Base-by-base conservation (phyloP, 2,113 vertebrate species). In the Crotophaga sulcirostris region DNA sequence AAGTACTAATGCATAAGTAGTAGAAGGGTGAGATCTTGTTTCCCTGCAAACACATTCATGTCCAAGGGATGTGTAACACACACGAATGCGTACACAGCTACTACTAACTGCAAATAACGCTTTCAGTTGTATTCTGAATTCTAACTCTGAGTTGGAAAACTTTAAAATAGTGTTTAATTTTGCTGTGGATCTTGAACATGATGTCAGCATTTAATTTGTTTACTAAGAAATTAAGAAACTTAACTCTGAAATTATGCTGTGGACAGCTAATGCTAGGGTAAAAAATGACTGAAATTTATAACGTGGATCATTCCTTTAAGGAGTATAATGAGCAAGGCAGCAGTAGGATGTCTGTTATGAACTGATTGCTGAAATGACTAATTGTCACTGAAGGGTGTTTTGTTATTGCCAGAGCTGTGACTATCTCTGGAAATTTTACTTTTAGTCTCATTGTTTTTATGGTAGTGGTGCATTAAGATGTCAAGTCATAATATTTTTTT, bases 361-460 rank as follows among this genome's bases (percentile, higher is more conserved):
- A 90, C 89, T 89, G 96, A 62, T 97, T 95, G 84, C 94, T 93
- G 81, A 96, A 93, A 84, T 94, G 91, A 97, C n/a, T 95, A 93
- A 87, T 87, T 93, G 62, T 93, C 64, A 94, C 81, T 87, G 77
- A 96, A 89, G 63, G 26, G 34, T 47, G 97, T 95, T 95, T 95
- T 96, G 79, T 89, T 87, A 54, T 58, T 89, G 36, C 95, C 82
- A 93, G 93, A 93, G 76, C 83, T 89, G 77, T 84, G 93, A 94
- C 93, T 87, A 8, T 96, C 95, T 97, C 95, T 97, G 90, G 88
- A 97, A 98, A 96, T 96, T 79, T 89, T 91, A 94, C 96, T 98
- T 97, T 64, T 92, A 87, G 89, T 96, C 96, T 96, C 59, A 69
- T 96, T 98, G 96, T 98, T 98, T 98, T 97, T 93, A 84, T 91